Base-by-base conservation (phyloP, 2,888 invertebrate species). In the Xylota segnis region DNA sequence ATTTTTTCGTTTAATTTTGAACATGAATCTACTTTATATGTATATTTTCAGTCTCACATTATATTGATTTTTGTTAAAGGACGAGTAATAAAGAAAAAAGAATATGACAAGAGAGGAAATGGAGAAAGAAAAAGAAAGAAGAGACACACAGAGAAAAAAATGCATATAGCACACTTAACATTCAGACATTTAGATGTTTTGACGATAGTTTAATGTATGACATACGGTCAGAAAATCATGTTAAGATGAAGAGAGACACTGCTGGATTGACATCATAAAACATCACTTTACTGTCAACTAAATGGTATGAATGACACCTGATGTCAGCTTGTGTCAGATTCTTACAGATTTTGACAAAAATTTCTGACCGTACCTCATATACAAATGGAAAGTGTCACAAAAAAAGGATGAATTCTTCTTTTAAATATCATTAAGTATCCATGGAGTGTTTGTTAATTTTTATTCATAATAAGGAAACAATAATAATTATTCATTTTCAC, bases 31-130 rank as follows among this genome's bases (percentile, higher is more conserved):
- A 63, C 54, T 56, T 29, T 61, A 66, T n/a, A 40, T 56, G 16
- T 43, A 40, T 56, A 27, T 43, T 18, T 75, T 84, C 83, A 84
- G 83, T 84, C 83, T 84, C 79, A 70, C 63, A 58, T 70, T 65
- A 37, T 40, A 52, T 66, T 34, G n/a, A 34, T 63, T 70, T 63
- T 34, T 34, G 0, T 54, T n/a, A 9, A 7, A 56, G 16, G 14
- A 52, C 43, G 43, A 43, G 14, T 43, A n/a, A 43, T 18, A 27
- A 40, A 32, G 7, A 56, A 54, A 56, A 54, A 23, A 29, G 58
- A 14, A 59, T 32, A 61, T 6, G 12, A 16, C 32, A 50, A 61
- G 0, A 14, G 4, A 47, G 18, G 12, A 45, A 58, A 16, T 1
- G 7, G 18, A 18, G 32, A n/a, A 12, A 16, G 5, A 5, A n/a